Evolutionary conservation across 2,113 vertebrate species (phyloP).

Genomic region (Oryzias curvinotus): DNA sequence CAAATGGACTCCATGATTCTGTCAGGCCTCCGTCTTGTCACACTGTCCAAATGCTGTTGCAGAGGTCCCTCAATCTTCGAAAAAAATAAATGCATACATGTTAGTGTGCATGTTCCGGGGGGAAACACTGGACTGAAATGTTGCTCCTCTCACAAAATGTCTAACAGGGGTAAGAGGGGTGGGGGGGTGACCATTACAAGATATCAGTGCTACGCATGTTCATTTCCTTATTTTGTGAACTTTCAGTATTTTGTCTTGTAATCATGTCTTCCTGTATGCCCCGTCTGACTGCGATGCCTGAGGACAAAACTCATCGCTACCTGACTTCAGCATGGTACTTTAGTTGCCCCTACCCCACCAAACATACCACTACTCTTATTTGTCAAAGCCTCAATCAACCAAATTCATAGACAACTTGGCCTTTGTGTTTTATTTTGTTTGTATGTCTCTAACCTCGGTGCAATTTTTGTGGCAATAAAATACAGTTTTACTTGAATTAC

Average conservation of each 20-base stretch:
- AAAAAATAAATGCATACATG: slow-evolving; percentile 25
- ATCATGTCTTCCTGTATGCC: slow-evolving; percentile 51
- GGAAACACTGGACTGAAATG: slow-evolving; percentile 67
- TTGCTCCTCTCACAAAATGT: slow-evolving; percentile 38
- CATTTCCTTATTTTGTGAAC: slow-evolving; percentile 15
- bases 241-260: slow-evolving; percentile 59
- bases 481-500: slow-evolving; percentile 78
- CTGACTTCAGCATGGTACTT: slow-evolving; percentile 71
- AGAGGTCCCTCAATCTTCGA: slow-evolving; percentile 46
- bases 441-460: slow-evolving; percentile 69
- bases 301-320: slow-evolving; percentile 61
- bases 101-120: slow-evolving; percentile 3
- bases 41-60: slow-evolving; percentile 39
- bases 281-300: slow-evolving; percentile 69
- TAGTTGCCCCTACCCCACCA: slow-evolving; percentile 41
- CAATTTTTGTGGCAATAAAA: slow-evolving; percentile 80
- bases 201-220: background rate
- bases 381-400: slow-evolving; percentile 56
- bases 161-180: background rate
- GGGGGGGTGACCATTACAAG: slow-evolving; percentile 23
- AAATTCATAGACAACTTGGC: slow-evolving; percentile 65
- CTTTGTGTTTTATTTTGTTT: slow-evolving; percentile 63
- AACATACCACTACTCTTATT: slow-evolving; percentile 75
- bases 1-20: slow-evolving; percentile 38
- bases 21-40: slow-evolving; percentile 22